Conservation (phyloP, 30 jellyfish, hydroid and myxozoan genomes). For the Hydra vulgaris region DNA sequence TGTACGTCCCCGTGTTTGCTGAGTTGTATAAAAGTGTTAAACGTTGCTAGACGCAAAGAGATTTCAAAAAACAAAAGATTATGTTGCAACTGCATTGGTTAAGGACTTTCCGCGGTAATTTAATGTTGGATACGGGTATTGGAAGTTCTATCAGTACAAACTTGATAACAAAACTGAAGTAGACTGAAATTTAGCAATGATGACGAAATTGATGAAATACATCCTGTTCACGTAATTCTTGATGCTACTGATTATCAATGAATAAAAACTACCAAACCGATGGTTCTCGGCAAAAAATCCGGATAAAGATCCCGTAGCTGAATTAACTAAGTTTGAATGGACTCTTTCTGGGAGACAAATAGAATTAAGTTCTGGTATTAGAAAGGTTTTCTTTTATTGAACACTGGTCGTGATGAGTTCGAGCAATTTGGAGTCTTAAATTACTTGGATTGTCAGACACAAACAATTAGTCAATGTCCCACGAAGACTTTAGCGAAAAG, state of each 20-base stretch:
- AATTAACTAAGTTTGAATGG: too few species aligned
- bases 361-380: not conserved
- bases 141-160: not conserved
- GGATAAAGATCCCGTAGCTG: not conserved
- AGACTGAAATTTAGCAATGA: too few species aligned
- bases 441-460: not conserved
- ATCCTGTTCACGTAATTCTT: not conserved
- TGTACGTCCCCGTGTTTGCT: too few species aligned
- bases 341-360: not conserved
- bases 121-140: too few species aligned
- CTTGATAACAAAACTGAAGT: not conserved
- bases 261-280: not conserved
- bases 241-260: not conserved
- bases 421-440: not conserved
- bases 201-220: too few species aligned
- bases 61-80: too few species aligned
- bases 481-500: too few species aligned
- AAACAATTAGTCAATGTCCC: too few species aligned
- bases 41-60: too few species aligned
- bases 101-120: too few species aligned
- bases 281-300: not conserved
- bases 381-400: not conserved
- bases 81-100: too few species aligned
- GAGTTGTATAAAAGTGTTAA: too few species aligned
- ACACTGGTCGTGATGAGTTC: not conserved